Base-by-base conservation (phyloP, 1,140 invertebrate species). In the Plutomurus gul region DNA sequence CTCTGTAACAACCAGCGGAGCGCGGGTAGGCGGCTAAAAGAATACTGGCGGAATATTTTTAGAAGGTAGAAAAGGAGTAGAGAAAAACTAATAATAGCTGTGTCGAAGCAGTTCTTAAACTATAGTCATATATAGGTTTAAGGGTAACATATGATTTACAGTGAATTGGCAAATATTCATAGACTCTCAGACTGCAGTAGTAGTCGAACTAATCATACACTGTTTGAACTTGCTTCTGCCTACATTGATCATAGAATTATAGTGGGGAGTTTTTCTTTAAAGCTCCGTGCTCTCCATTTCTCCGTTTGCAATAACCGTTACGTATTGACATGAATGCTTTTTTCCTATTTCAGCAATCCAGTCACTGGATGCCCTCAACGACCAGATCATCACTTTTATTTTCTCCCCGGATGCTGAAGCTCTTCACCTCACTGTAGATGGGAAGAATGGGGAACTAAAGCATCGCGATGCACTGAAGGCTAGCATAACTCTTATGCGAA, bases 381-480 rank as follows among this genome's bases (percentile, higher is more conserved):
- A 88, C 40, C 87, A 88, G 77, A 88, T 88, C 39, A 86, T 87
- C n/a, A 84, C 87, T 81, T 87, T 86, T 75, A 85, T 87, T 39
- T 87, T 86, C 73, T 84, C 84, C 0, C 84, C 85, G 10, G 81
- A 80, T 27, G 22, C 74, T 27, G 25, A 81, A 36, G 37, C 77
- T 16, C 56, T 82, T 70, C 83, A 76, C 75, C 60, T 76, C 51
- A 77, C 76, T 25, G 49, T 82, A 56, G 84, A 83, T 36, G 77
- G 37, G 4, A 76, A 82, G 33, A 78, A 84, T 80, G 82, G 82
- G 70, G 84, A 82, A 37, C 56, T 33, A 27, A 81, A 60, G 37
- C 47, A 80, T 40, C 85, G 83, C n/a, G 86, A 88, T 79, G 85
- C 85, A 56, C 82, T 87, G 72, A 85, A 85, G 43, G 84, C 86